These are phyloP conservation scores for Phrixothrix hirtus DNA, from an alignment of 2,888 invertebrate genomes.

Conservation along the genomic window DNA sequence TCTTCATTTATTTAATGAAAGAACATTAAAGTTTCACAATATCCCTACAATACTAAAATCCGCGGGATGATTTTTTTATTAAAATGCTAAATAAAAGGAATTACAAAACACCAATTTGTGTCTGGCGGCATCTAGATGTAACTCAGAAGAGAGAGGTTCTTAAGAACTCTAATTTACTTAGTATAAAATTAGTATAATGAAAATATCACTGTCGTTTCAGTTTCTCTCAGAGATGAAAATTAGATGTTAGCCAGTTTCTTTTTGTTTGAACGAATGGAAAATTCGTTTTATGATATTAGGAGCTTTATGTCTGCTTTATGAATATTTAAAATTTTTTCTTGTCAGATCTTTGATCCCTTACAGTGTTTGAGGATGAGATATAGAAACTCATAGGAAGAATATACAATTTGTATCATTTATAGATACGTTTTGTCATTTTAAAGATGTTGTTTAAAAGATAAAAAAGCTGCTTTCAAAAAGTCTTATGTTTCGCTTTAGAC, in stretches of 20 bases:
- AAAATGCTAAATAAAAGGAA: slow-evolving; percentile 36
- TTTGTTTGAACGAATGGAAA: slow-evolving; percentile 53
- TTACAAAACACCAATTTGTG: slow-evolving; percentile 27
- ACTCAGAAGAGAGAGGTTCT: slow-evolving; percentile 34
- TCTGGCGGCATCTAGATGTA: slow-evolving; percentile 27
- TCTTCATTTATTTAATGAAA: too few species aligned
- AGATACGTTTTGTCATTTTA: slow-evolving; percentile 31
- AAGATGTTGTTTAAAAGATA: slow-evolving; percentile 29
- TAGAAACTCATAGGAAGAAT: slow-evolving; percentile 38
- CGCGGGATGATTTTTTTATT: slow-evolving; percentile 32
- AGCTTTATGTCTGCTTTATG: slow-evolving; percentile 54
- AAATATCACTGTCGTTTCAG: slow-evolving; percentile 51
- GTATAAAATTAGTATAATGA: slow-evolving; percentile 50
- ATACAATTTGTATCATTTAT: slow-evolving; percentile 36
- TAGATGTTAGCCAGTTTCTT: slow-evolving; percentile 43
- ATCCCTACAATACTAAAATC: slow-evolving; percentile 12
- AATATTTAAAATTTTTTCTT: slow-evolving; percentile 52
- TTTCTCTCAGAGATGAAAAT: slow-evolving; percentile 47
- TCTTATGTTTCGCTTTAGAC: slow-evolving; percentile 9
- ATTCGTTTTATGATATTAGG: slow-evolving; percentile 55
- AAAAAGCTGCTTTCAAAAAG: slow-evolving; percentile 15
- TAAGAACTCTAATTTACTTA: slow-evolving; percentile 47
- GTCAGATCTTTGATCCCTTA: slow-evolving; percentile 35
- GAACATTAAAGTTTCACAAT: neutral
- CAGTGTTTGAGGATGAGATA: slow-evolving; percentile 34